Percentiles rank a stretch among this genome's conserved stretches.
These are phyloP conservation scores for Dicyrtoma fusca DNA, from an alignment of 2,888 invertebrate species.

Conservation along the genomic window DNA sequence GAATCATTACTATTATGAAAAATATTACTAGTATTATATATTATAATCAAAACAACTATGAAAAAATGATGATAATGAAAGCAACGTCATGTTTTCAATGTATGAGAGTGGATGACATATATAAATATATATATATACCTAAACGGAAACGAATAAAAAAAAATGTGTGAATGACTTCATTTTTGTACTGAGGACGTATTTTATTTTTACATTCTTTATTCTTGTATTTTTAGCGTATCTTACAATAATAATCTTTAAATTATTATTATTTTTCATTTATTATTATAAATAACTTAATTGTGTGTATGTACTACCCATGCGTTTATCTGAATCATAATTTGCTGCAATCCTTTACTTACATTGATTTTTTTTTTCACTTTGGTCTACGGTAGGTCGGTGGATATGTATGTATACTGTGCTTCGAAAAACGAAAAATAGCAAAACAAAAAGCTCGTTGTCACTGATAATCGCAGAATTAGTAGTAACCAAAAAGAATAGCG, in stretches of 20 bases:
- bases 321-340: too few species aligned
- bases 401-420: too few species aligned
- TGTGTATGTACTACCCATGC: background rate
- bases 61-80: background rate
- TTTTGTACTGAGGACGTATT: background rate
- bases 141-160: constrained; percentile 27
- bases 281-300: background rate
- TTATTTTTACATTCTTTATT: background rate
- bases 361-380: too few species aligned
- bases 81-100: constrained; percentile 12
- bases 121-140: constrained; percentile 18
- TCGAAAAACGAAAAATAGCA: too few species aligned
- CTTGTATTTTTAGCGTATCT: too few species aligned
- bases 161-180: constrained; percentile 12
- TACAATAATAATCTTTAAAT: too few species aligned
- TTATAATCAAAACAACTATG: constrained; percentile 4
- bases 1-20: constrained; percentile 16
- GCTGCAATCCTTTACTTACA: too few species aligned
- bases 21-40: constrained; percentile 11
- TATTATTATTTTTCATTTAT: background rate
- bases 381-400: too few species aligned
- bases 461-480: too few species aligned
- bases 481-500: too few species aligned
- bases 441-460: too few species aligned
- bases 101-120: constrained; percentile 16